Evolutionary conservation across 2,888 invertebrate species (phyloP).

Genomic region (Ophion slaviceki): DNA sequence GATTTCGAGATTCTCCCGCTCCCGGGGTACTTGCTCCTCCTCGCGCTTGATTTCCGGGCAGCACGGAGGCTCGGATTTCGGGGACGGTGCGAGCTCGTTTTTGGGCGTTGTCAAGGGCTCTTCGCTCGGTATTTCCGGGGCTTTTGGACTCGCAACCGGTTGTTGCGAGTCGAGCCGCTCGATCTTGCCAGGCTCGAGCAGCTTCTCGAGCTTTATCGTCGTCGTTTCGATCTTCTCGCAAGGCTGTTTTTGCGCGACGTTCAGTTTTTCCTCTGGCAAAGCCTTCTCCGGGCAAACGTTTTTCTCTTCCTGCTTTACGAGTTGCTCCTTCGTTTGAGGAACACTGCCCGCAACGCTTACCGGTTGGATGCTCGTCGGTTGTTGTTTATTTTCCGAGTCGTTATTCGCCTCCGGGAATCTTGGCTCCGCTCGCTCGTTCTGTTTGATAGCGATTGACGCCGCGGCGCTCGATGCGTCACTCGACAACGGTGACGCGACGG

Average conservation of each 20-base stretch:
- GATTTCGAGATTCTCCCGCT: slow-evolving; percentile 73
- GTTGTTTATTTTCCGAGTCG: slow-evolving; percentile 29
- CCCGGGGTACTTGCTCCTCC: slow-evolving; percentile 59
- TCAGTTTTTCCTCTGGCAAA: slow-evolving; percentile 5
- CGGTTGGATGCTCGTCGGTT: slow-evolving; percentile 68
- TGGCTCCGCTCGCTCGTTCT: slow-evolving; percentile 61
- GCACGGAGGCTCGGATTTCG: slow-evolving; percentile 74
- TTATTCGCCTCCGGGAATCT: slow-evolving; percentile 53
- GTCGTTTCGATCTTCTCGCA: slow-evolving; percentile 65
- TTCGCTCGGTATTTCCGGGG: slow-evolving; percentile 16
- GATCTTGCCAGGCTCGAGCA: slow-evolving; percentile 53
- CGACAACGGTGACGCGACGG: slow-evolving; percentile 65
- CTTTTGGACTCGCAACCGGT: slow-evolving; percentile 36
- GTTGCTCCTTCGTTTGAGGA: slow-evolving; percentile 56
- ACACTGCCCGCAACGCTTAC: slow-evolving; percentile 69
- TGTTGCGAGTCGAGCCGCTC: slow-evolving; percentile 24
- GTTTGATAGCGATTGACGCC: slow-evolving; percentile 42
- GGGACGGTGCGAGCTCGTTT: slow-evolving; percentile 66
- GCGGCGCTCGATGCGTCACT: slow-evolving; percentile 50
- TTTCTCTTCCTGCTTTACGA: slow-evolving; percentile 76
- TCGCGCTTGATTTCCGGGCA: slow-evolving; percentile 74
- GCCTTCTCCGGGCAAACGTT: slow-evolving; percentile 47
- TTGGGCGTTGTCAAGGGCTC: slow-evolving; percentile 64
- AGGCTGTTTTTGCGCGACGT: slow-evolving; percentile 56
- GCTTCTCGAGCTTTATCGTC: slow-evolving; percentile 70